phyloP scores from a whole-genome alignment of 2,113 vertebrate species.

The Anhinga rufa region DNA sequence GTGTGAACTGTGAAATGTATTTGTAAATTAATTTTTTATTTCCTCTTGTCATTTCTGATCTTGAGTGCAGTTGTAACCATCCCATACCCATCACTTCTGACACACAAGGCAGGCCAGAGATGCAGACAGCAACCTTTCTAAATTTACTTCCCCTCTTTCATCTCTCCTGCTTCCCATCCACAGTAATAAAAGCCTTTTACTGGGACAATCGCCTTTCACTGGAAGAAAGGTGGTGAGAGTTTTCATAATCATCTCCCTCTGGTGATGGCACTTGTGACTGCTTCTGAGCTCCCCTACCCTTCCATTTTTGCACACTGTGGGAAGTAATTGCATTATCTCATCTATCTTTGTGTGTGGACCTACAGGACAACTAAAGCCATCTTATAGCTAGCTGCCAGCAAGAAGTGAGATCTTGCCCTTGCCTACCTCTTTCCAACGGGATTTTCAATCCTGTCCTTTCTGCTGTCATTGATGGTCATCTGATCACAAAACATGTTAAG shows the following conservation, averaged over 20 bases:
- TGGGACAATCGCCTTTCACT: not conserved
- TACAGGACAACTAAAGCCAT: not conserved
- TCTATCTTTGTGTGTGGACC: not conserved
- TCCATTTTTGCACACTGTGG: not conserved
- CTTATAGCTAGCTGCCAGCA: not conserved
- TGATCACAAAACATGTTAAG: not conserved
- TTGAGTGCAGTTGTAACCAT: not conserved
- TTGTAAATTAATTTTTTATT: constrained; percentile 55
- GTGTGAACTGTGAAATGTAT: not conserved
- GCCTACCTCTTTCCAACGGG: not conserved
- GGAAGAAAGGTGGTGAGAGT: not conserved
- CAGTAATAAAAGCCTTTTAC: not conserved
- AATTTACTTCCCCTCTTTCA: not conserved
- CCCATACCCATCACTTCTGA: not conserved
- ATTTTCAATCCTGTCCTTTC: not conserved
- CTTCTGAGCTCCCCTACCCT: not conserved
- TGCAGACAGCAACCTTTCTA: not conserved
- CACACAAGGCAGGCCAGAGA: not conserved
- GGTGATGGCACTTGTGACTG: not conserved
- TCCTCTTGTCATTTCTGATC: not conserved
- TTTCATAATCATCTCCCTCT: not conserved
- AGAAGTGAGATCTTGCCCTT: not conserved
- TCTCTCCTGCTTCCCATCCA: not conserved
- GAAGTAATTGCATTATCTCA: not conserved
- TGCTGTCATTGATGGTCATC: not conserved